These are phyloP conservation scores for Mormyrus iriodes DNA, from an alignment of 2,113 vertebrate genomes.

Conservation along the genomic window DNA sequence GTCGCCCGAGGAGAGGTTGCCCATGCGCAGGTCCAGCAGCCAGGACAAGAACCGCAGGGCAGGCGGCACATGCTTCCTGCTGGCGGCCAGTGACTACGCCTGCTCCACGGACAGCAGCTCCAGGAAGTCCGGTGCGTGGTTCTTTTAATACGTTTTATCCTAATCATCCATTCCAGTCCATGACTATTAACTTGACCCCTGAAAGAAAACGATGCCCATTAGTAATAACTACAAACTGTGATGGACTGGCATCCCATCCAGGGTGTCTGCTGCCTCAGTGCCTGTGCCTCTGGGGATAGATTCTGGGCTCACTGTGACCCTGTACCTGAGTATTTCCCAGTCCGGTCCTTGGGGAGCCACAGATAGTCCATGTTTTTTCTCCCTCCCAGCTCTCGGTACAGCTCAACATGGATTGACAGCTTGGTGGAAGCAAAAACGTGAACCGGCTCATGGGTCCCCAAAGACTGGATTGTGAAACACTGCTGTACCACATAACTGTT, in stretches of 20 bases:
- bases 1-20: slow-evolving; percentile 82
- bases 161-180: not conserved
- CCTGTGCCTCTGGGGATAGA: not conserved
- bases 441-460: not conserved
- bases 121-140: slow-evolving; percentile 69
- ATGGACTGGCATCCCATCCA: not conserved
- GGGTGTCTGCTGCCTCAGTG: not conserved
- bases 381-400: too few species aligned
- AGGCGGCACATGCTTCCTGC: slow-evolving; percentile 87
- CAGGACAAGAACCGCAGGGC: slow-evolving; percentile 83
- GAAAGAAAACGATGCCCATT: not conserved
- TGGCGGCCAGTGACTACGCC: slow-evolving; percentile 87
- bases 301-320: not conserved
- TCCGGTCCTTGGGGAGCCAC: not conserved
- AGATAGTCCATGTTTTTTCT: not conserved
- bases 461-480: not conserved
- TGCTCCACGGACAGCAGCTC: slow-evolving; percentile 84
- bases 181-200: not conserved
- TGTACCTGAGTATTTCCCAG: not conserved
- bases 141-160: not conserved
- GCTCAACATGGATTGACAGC: too few species aligned
- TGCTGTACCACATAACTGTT: not conserved
- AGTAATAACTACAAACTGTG: not conserved
- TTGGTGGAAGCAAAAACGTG: not conserved
- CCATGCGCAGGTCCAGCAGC: slow-evolving; percentile 86